A percentile compares a stretch with the other conserved stretches of the same genome.
Evolutionary conservation across 2,797 vertebrate species (phyloP).

Genomic region (Nothura maculosa): DNA sequence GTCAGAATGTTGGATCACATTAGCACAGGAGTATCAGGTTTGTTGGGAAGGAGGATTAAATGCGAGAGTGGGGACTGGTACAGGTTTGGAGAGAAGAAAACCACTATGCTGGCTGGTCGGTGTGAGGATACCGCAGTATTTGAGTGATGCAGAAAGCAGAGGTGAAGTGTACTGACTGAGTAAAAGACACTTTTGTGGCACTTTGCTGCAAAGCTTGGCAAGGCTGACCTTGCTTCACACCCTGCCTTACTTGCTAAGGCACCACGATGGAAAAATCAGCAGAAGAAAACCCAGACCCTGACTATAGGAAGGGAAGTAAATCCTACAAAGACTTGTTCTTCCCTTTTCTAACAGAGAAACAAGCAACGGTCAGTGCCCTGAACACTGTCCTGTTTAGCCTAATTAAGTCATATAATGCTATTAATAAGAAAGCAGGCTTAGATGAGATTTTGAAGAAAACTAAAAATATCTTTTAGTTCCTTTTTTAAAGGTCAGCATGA

Average conservation of each 20-base stretch:
- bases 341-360: not conserved
- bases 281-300: not conserved
- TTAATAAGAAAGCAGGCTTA: not conserved
- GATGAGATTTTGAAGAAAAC: not conserved
- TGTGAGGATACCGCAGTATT: not conserved
- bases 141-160: not conserved
- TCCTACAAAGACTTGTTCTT: not conserved
- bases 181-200: slow-evolving; percentile 4
- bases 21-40: not conserved
- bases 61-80: not conserved
- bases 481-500: not conserved
- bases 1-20: not conserved
- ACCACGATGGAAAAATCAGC: slow-evolving; percentile 26
- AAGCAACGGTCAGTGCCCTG: not conserved
- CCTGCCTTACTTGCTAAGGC: not conserved
- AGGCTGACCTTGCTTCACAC: not conserved
- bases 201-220: not conserved
- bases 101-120: not conserved
- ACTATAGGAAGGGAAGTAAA: not conserved
- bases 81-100: not conserved
- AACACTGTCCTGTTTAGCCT: not conserved
- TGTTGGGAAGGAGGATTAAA: not conserved
- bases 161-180: not conserved
- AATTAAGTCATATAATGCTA: not conserved
- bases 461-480: not conserved